Percentiles rank a stretch among this genome's conserved stretches.
Conservation (phyloP, 2,797 vertebrate species). For the Trachurus trachurus region DNA sequence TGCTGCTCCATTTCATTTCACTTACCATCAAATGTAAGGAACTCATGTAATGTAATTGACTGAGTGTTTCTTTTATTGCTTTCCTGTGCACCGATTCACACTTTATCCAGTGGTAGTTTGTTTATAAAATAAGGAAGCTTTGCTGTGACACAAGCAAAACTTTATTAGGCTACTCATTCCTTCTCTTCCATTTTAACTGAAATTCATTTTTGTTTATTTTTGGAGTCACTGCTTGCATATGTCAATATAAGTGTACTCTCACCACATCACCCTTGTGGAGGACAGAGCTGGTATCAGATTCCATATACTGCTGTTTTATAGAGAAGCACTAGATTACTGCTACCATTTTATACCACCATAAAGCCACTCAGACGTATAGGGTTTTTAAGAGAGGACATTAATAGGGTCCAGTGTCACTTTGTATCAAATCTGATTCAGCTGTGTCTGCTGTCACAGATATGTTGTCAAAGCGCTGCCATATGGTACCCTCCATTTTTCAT, state of each 20-base stretch:
- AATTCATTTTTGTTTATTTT: slow-evolving; percentile 7
- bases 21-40: slow-evolving; percentile 73
- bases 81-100: not conserved
- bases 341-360: slow-evolving; percentile 74
- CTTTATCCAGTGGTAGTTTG: not conserved
- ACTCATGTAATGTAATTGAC: slow-evolving; percentile 13
- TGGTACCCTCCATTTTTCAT: slow-evolving; percentile 40
- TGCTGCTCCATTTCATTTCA: slow-evolving; percentile 60
- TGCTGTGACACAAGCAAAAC: not conserved
- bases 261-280: slow-evolving; percentile 26
- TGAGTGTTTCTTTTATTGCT: slow-evolving; percentile 8
- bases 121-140: not conserved
- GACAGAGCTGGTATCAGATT: slow-evolving; percentile 67
- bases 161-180: not conserved
- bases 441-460: slow-evolving; percentile 59
- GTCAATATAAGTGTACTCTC: slow-evolving; percentile 2
- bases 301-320: slow-evolving; percentile 73
- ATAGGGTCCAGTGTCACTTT: slow-evolving; percentile 77
- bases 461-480: slow-evolving; percentile 58
- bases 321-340: slow-evolving; percentile 73
- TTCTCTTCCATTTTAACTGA: not conserved
- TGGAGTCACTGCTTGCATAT: not conserved
- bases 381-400: slow-evolving; percentile 79
- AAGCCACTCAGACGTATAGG: slow-evolving; percentile 73
- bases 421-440: slow-evolving; percentile 70